Evolutionary conservation across 1,140 invertebrate genomes (phyloP).

Genomic region (Linepithema humile): DNA sequence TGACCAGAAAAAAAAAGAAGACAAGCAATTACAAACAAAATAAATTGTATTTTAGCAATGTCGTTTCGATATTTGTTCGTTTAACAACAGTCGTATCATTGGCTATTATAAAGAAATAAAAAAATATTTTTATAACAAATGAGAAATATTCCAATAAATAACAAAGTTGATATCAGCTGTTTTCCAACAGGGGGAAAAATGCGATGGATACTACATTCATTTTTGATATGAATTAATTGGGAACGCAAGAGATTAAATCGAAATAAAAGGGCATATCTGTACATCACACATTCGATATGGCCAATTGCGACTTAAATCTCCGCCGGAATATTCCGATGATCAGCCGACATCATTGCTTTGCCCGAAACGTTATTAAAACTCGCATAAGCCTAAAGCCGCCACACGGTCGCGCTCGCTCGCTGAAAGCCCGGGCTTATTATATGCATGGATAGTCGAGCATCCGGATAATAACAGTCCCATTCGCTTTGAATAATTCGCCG

Average conservation of each 20-base stretch:
- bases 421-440: constrained; percentile 47
- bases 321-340: constrained; percentile 6
- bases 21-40: not conserved
- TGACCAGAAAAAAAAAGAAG: not conserved
- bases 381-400: constrained; percentile 39
- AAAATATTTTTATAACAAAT: not conserved
- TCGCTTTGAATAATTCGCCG: constrained; percentile 51
- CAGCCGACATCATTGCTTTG: constrained; percentile 5
- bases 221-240: constrained; percentile 3
- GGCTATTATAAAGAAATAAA: not conserved
- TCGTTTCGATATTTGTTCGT: not conserved
- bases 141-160: not conserved
- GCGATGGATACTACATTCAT: not conserved
- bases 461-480: constrained; percentile 45
- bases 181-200: not conserved
- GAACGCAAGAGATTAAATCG: not conserved
- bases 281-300: not conserved
- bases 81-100: not conserved
- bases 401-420: not conserved
- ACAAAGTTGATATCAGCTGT: not conserved
- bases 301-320: constrained; percentile 14
- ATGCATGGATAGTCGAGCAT: constrained; percentile 39
- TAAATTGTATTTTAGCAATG: constrained; percentile 10
- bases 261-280: constrained; percentile 16
- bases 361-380: constrained; percentile 41